Evolutionary conservation across 2,888 invertebrate species (phyloP), one percentile per base, ranked within the genome.

Genomic region (Schizotus pectinicornis): DNA sequence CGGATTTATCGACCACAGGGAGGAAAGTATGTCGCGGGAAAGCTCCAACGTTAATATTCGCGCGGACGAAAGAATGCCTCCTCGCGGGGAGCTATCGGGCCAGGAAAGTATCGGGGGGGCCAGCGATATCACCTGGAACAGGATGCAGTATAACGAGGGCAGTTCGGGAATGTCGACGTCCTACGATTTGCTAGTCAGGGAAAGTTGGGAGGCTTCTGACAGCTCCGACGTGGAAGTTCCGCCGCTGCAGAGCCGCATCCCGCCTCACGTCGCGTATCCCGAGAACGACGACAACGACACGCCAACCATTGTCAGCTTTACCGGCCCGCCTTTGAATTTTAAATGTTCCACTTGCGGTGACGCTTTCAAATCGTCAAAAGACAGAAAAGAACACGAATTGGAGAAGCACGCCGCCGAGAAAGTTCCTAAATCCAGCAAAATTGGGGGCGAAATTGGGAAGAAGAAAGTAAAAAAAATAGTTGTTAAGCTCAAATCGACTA

Each of bases 11-110:
- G 67, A 67, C 33, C 59, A 66, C 65, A 69, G 59, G 79, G 77
- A 76, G 46, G 77, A 75, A 59, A 76, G 74, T 50, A 64, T 74
- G 59, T 77, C 77, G 6, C 78, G 79, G 2, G 81, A 81, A 55
- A 84, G 84, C 67, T 80, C 91, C 42, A 89, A 92, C 76, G 80
- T 92, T 42, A 90, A 92, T 74, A 92, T 94, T 70, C 86, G 91
- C 67, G 88, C 93, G 0, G 92, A 94, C 73, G 94, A 94, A 77
- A 87, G 88, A 64, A 93, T 94, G 92, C 93, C 94, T 34, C 89
- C 93, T 0, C 85, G 91, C 61, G 93, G 93, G 0, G 94, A 94
- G 79, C 84, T 94, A 37, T 92, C 92, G 8, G 93, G 92, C 9
- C 93, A 92, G 76, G 94, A 93, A 75, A 92, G 92, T 79, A 89